phyloP scores from a whole-genome alignment of 2,888 invertebrate species.

The Thera obeliscata region DNA sequence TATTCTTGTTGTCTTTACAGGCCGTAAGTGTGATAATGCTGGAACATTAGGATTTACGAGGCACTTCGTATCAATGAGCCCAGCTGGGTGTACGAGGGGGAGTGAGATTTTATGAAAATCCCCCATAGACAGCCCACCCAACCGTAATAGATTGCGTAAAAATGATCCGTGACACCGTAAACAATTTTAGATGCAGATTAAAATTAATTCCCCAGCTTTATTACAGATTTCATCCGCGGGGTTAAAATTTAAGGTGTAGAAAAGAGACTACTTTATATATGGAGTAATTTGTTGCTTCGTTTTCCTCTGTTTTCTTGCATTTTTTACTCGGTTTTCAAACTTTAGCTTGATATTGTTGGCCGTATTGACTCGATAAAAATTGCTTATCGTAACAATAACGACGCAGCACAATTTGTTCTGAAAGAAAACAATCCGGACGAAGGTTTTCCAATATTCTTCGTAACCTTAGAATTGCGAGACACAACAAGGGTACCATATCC shows the following conservation, averaged over 20 bases:
- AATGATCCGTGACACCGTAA: conserved; percentile 35
- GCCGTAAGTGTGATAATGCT: conserved; percentile 47
- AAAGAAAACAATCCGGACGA: conserved; percentile 39
- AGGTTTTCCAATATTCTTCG: conserved; percentile 41
- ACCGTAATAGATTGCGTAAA: conserved; percentile 44
- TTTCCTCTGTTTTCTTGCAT: conserved; percentile 7
- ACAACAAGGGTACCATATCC: conserved; percentile 46
- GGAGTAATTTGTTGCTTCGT: conserved; percentile 25
- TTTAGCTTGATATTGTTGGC: conserved; percentile 14
- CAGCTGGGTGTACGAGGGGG: conserved; percentile 44
- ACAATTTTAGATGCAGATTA: conserved; percentile 38
- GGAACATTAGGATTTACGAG: conserved; percentile 65
- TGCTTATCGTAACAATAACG: conserved; percentile 30
- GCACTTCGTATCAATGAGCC: conserved; percentile 58
- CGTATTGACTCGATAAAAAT: conserved; percentile 24
- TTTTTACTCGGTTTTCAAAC: conserved; percentile 18
- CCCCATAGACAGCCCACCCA: conserved; percentile 48
- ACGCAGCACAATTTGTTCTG: conserved; percentile 34
- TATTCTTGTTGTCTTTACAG: conserved; percentile 42
- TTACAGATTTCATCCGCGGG: conserved; percentile 27
- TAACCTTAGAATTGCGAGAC: conserved; percentile 39
- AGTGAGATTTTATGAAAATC: conserved; percentile 56
- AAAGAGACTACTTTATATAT: conserved; percentile 23
- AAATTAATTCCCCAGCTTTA: conserved; percentile 36
- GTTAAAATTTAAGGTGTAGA: conserved; percentile 31